A percentile compares a stretch with the other conserved stretches of the same genome.
Evolutionary conservation across 2,113 vertebrate species (phyloP).

Genomic region (Datnioides undecimradiatus): DNA sequence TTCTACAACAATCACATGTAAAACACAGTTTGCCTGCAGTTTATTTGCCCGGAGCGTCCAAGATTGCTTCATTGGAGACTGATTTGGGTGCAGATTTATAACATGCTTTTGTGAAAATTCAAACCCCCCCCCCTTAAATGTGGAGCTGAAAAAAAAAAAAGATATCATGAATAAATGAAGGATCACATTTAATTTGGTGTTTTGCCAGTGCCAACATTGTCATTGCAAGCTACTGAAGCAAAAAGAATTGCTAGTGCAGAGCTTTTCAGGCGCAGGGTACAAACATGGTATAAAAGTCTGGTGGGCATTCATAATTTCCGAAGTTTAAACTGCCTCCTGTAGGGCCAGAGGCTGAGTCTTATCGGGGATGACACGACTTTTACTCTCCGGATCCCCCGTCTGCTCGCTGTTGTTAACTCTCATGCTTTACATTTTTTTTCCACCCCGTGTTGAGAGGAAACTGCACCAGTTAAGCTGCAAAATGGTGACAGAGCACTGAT

Average conservation of each 20-base stretch:
- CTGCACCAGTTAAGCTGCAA: conserved; percentile 19
- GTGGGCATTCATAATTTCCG: conserved; percentile 68
- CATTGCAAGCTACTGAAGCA: conserved; percentile 45
- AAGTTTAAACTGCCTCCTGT: conserved; percentile 70
- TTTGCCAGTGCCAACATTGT: conserved; percentile 58
- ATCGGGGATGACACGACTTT: conserved; percentile 72
- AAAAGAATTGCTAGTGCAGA: conserved; percentile 39
- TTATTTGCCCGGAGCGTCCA: conserved; percentile 13
- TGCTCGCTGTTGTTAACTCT: conserved; percentile 62
- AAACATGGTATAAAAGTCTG: conserved; percentile 53
- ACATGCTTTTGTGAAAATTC: neutral
- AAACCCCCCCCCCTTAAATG: conserved; percentile 17
- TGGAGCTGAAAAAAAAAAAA: conserved; percentile 18
- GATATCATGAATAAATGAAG: conserved; percentile 62
- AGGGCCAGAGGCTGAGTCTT: conserved; percentile 66
- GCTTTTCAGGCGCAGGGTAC: conserved; percentile 41
- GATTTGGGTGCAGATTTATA: conserved; percentile 18
- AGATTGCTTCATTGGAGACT: conserved; percentile 20
- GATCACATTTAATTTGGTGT: conserved; percentile 63
- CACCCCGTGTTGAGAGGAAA: conserved; percentile 18
- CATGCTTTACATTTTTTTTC: conserved; percentile 45
- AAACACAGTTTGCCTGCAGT: neutral
- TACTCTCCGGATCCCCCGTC: conserved; percentile 52
- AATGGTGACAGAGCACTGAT: conserved; percentile 32
- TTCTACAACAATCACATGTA: neutral